phyloP scores from a whole-genome alignment of 2,888 invertebrate genomes.

The Amphipyra berbera region DNA sequence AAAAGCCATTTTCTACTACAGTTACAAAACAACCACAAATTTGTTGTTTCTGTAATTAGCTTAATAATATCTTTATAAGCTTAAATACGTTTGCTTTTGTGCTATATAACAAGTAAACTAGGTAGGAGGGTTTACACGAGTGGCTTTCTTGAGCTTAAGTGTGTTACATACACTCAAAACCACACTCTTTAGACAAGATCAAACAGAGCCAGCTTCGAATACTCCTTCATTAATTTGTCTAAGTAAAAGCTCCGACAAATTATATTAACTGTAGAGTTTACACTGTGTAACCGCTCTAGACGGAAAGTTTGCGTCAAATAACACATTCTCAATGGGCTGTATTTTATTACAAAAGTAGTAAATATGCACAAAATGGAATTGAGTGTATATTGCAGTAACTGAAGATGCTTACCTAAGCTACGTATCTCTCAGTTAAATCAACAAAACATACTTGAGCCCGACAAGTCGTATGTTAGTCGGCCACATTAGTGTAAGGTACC shows the following conservation, averaged over 20 bases:
- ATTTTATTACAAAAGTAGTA: slow-evolving; percentile 18
- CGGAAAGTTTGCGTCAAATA: slow-evolving; percentile 15
- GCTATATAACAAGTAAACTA: slow-evolving; percentile 41
- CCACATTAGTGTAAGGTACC: slow-evolving; percentile 29
- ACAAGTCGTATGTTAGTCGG: slow-evolving; percentile 23
- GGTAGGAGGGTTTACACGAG: slow-evolving; percentile 51
- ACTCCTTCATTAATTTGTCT: slow-evolving; percentile 54
- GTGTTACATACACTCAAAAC: slow-evolving; percentile 67
- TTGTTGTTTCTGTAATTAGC: slow-evolving; percentile 35
- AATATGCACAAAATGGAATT: slow-evolving; percentile 31
- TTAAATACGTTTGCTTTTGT: slow-evolving; percentile 29
- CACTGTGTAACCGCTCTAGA: slow-evolving; percentile 2
- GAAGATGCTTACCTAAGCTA: slow-evolving; percentile 37
- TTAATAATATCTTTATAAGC: slow-evolving; percentile 37
- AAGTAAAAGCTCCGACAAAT: slow-evolving; percentile 56
- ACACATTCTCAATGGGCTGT: slow-evolving; percentile 3
- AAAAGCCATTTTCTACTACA: slow-evolving; percentile 31
- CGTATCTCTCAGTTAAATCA: slow-evolving; percentile 41
- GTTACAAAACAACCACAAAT: slow-evolving; percentile 43
- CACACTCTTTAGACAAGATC: slow-evolving; percentile 77
- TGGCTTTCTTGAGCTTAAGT: slow-evolving; percentile 66
- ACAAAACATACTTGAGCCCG: slow-evolving; percentile 39
- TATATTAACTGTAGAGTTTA: slow-evolving; percentile 50
- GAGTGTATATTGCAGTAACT: slow-evolving; percentile 27
- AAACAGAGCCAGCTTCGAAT: slow-evolving; percentile 61